Conservation (phyloP, 2,888 invertebrate species). For the Esperia sulphurella region DNA sequence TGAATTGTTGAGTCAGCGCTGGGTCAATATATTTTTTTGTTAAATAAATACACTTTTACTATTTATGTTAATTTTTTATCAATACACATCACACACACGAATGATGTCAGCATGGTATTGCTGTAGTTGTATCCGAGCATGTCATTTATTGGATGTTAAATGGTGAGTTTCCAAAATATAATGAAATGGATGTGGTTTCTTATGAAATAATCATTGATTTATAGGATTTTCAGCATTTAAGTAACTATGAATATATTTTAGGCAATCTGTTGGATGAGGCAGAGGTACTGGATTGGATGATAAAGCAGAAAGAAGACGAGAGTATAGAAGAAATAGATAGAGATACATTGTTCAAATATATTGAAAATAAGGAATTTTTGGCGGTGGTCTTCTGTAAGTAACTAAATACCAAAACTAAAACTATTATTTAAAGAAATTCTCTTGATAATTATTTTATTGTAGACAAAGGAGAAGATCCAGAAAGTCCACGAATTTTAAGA, state of each 20-base stretch:
- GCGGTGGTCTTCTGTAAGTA: slow-evolving; percentile 95
- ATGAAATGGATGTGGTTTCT: slow-evolving; percentile 78
- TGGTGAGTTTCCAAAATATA: slow-evolving; percentile 68
- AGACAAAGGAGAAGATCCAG: slow-evolving; percentile 91
- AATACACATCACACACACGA: slow-evolving; percentile 64
- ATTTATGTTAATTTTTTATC: slow-evolving; percentile 53
- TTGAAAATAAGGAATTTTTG: slow-evolving; percentile 93
- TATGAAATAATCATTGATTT: slow-evolving; percentile 23
- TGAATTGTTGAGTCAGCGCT: slow-evolving; percentile 71
- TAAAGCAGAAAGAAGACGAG: slow-evolving; percentile 93
- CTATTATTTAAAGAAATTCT: background rate
- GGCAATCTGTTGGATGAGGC: slow-evolving; percentile 83
- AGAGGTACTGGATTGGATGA: slow-evolving; percentile 94
- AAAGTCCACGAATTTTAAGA: slow-evolving; percentile 88
- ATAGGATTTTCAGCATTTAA: slow-evolving; percentile 32
- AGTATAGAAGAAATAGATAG: slow-evolving; percentile 94
- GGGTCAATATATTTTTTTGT: slow-evolving; percentile 67
- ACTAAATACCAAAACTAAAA: background rate
- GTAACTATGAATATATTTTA: slow-evolving; percentile 60
- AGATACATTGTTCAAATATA: slow-evolving; percentile 89
- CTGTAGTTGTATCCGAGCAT: slow-evolving; percentile 72
- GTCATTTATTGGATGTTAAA: slow-evolving; percentile 65
- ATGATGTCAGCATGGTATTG: slow-evolving; percentile 78
- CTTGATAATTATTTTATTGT: background rate
- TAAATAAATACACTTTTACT: slow-evolving; percentile 74